phyloP scores from a whole-genome alignment of 2,113 vertebrate species.

The Tragelaphus strepsiceros region DNA sequence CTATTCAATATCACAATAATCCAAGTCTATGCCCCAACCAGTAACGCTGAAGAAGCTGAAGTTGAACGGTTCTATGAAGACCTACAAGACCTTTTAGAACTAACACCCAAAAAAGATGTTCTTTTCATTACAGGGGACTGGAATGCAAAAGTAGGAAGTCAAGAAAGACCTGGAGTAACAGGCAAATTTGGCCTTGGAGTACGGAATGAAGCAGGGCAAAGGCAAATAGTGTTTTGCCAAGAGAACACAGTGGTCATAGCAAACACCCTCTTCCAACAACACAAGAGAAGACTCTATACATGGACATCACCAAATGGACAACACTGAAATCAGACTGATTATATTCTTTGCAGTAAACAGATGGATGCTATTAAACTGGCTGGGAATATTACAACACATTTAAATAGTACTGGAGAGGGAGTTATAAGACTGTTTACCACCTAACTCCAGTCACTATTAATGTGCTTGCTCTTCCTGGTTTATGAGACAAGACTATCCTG shows the following conservation, averaged over 20 bases:
- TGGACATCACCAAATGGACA: neutral
- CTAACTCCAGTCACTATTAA: neutral
- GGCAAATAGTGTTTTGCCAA: neutral
- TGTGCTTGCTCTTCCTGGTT: neutral
- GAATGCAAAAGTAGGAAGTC: neutral
- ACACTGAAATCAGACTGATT: neutral
- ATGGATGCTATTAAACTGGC: neutral
- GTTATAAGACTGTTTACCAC: neutral
- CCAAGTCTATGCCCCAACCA: neutral
- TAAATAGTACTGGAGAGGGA: neutral
- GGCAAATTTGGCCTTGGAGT: neutral
- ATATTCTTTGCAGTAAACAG: neutral
- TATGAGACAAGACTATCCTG: neutral
- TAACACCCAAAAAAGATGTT: neutral
- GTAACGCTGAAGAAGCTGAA: neutral
- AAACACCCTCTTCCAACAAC: neutral
- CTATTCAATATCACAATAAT: neutral
- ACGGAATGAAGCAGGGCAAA: neutral
- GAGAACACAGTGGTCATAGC: neutral
- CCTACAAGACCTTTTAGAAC: neutral
- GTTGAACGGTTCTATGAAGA: neutral
- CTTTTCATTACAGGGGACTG: neutral
- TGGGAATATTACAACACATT: neutral
- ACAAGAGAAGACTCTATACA: neutral
- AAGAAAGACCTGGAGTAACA: neutral